These are phyloP conservation scores for Morpho helenor DNA, from an alignment of 2,888 invertebrate species.

Conservation along the genomic window DNA sequence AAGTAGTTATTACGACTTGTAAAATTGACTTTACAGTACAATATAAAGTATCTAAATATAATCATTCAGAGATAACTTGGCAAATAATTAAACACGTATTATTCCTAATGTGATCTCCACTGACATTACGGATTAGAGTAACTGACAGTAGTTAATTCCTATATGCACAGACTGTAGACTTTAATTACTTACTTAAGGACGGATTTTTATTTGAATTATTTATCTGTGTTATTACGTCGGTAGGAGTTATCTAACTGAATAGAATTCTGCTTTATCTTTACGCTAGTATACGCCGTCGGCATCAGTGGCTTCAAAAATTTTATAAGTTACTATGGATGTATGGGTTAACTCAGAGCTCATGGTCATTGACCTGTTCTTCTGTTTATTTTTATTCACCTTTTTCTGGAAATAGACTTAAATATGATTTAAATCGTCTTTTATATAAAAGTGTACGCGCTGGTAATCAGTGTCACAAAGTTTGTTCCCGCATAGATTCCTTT, in stretches of 20 bases:
- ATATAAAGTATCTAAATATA: slow-evolving; percentile 22
- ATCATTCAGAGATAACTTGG: slow-evolving; percentile 27
- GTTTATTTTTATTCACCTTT: too few species aligned
- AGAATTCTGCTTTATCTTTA: not conserved
- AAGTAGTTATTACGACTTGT: slow-evolving; percentile 5
- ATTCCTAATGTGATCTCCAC: slow-evolving; percentile 33
- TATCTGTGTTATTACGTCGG: slow-evolving; percentile 18
- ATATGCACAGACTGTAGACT: slow-evolving; percentile 33
- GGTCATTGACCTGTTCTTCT: too few species aligned
- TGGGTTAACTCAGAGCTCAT: too few species aligned
- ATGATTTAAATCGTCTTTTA: too few species aligned
- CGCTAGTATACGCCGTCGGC: too few species aligned
- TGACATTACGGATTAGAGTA: slow-evolving; percentile 42
- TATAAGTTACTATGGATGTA: not conserved
- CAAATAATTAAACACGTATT: slow-evolving; percentile 33
- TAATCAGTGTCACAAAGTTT: too few species aligned
- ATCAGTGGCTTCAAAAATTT: not conserved
- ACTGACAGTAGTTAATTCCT: slow-evolving; percentile 51
- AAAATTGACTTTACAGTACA: slow-evolving; percentile 22
- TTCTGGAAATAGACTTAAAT: too few species aligned
- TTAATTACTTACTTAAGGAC: slow-evolving; percentile 22
- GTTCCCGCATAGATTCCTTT: too few species aligned
- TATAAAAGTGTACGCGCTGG: too few species aligned
- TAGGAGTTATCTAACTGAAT: slow-evolving; percentile 8
- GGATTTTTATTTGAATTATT: slow-evolving; percentile 15